Base-by-base conservation (phyloP, 2,797 vertebrate species). In the Hypotaenidia okinawae region DNA sequence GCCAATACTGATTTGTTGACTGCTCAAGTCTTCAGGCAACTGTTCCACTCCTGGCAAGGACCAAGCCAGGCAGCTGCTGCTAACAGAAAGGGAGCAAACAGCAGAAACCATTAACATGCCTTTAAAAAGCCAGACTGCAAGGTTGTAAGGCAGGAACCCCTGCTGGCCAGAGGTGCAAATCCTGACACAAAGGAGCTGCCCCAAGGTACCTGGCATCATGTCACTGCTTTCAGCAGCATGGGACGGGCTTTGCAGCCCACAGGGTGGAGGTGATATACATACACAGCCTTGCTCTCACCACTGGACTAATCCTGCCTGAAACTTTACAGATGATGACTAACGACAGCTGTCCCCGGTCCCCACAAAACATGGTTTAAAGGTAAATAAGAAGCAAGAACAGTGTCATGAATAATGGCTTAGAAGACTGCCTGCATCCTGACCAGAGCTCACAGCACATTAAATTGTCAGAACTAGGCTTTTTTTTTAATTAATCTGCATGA, bases 401-500 rank as follows among this genome's bases (percentile, higher is more conserved):
- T 61, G 57, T 19, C 39, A 37, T 78, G 41, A 94, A 76, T 52
- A 89, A 59, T 30, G 33, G 30, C n/a, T 89, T 23, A 82, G 59
- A 67, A 67, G 74, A 2, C 33, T 33, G 66, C 33, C 52, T 62
- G 33, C 59, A 55, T 45, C 59, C 68, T 81, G 62, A 80, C 43
- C 84, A 82, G 85, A 84, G 67, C 37, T 90, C 88, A 77, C n/a
- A 55, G 43, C 72, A 69, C 62, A 81, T 91, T 91, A 79, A 80
- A 73, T 67, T 73, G 54, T 55, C 73, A 74, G 81, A 76, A 37
- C 28, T 49, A 57, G 70, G 80, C 61, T 21, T 45, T 90, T 95
- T 49, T 91, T 94, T 89, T 85, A 86, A 93, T 91, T 91, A 85
- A 91, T 72, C 63, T 66, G 5, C 10, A 24, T 17, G 63, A 84